Conservation (phyloP, 1,140 invertebrate genomes). For the Stegodyphus mimosarum region DNA sequence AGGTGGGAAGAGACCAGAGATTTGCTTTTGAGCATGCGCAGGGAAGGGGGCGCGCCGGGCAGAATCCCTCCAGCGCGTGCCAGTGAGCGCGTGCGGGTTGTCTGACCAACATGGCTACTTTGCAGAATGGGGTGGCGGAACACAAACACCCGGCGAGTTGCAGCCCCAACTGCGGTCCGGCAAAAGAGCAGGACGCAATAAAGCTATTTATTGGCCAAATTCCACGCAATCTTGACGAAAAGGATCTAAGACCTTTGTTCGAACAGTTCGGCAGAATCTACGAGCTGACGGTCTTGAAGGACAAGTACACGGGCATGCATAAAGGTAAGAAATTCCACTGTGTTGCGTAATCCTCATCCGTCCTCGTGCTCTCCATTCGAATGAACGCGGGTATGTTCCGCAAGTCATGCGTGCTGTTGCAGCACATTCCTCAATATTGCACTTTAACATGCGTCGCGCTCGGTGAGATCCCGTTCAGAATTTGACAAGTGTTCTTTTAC, state of each 20-base stretch:
- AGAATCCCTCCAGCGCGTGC: conserved; percentile 17
- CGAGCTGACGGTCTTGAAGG: conserved; percentile 92
- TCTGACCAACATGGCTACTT: conserved; percentile 57
- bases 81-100: conserved; percentile 54
- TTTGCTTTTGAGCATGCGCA: too few species aligned
- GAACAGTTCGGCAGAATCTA: conserved; percentile 94
- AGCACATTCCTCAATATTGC: too few species aligned
- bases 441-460: too few species aligned
- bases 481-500: too few species aligned
- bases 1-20: background rate
- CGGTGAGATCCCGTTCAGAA: too few species aligned
- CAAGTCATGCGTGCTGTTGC: too few species aligned
- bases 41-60: conserved; percentile 20
- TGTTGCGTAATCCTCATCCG: conserved; percentile 39
- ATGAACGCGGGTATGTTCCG: background rate
- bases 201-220: conserved; percentile 95
- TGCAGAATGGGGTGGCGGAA: conserved; percentile 57
- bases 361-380: conserved; percentile 52
- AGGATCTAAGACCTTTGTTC: conserved; percentile 88
- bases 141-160: conserved; percentile 7
- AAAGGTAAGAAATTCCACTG: conserved; percentile 77
- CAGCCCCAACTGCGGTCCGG: conserved; percentile 11
- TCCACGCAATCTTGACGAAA: conserved; percentile 88
- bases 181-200: conserved; percentile 75
- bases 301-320: conserved; percentile 92